A percentile compares a stretch with the other conserved stretches of the same genome.
These are phyloP conservation scores for Hiodon tergisus DNA, from an alignment of 2,113 vertebrate genomes.

Conservation along the genomic window DNA sequence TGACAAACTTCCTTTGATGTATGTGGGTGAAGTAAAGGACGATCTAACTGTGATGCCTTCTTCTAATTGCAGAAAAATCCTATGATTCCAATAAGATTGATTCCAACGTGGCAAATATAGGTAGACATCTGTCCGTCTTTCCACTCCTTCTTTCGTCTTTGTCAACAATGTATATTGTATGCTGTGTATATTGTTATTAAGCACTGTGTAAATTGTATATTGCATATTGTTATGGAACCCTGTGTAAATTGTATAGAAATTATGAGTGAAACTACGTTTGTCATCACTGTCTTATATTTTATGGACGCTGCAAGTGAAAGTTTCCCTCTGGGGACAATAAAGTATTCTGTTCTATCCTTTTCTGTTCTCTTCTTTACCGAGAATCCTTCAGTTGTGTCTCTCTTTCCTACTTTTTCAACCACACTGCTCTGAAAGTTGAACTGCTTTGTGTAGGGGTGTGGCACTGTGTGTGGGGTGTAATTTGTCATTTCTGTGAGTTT, in stretches of 20 bases:
- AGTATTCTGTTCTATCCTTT: conserved; percentile 70
- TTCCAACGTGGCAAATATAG: conserved; percentile 47
- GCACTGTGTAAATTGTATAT: conserved; percentile 50
- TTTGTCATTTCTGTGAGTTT: conserved; percentile 17
- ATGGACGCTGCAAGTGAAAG: conserved; percentile 54
- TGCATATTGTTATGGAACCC: conserved; percentile 64
- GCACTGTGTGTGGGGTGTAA: conserved; percentile 2
- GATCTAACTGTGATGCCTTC: not conserved
- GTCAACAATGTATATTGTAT: conserved; percentile 65
- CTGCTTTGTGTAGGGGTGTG: not conserved
- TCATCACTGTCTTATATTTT: conserved; percentile 67
- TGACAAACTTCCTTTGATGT: too few relatives aligned
- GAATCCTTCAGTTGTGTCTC: conserved; percentile 30
- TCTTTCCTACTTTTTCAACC: conserved; percentile 30
- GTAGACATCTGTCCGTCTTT: conserved; percentile 61
- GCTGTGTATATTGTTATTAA: conserved; percentile 53
- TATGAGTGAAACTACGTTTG: conserved; percentile 39
- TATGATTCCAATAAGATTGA: conserved; percentile 25
- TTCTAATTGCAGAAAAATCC: not conserved
- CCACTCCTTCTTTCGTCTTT: conserved; percentile 59
- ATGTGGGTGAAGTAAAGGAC: not conserved
- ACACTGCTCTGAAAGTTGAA: not conserved
- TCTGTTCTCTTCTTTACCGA: conserved; percentile 49
- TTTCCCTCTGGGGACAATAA: conserved; percentile 65
- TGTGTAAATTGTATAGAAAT: conserved; percentile 65